A percentile compares a stretch with the other conserved stretches of the same genome.
These are phyloP conservation scores for Paraescarpia echinospica DNA, from an alignment of 1,140 invertebrate species.

Conservation along the genomic window DNA sequence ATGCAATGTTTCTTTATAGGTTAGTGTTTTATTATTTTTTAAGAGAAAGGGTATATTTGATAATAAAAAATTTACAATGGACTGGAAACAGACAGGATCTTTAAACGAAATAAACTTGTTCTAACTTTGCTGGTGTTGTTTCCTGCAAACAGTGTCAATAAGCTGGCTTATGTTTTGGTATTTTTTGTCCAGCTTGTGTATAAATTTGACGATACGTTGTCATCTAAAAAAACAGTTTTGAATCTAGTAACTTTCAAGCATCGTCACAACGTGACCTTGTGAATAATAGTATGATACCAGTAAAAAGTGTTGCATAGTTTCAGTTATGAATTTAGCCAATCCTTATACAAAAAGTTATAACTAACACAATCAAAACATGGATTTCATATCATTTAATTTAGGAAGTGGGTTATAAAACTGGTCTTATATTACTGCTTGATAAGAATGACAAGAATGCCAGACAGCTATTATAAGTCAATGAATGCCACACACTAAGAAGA, in stretches of 20 bases:
- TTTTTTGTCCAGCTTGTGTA: too few species aligned
- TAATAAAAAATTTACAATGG: too few species aligned
- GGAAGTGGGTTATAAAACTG: background rate
- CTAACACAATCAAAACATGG: background rate
- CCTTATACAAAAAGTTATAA: too few species aligned
- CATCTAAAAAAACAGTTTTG: background rate
- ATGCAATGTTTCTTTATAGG: too few species aligned
- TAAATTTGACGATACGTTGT: background rate
- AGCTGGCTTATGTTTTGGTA: too few species aligned
- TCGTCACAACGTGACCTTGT: background rate
- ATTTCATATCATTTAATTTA: background rate
- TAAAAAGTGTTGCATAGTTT: too few species aligned
- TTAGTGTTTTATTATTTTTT: too few species aligned
- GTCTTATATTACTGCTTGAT: background rate
- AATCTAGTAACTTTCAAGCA: background rate
- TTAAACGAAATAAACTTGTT: background rate
- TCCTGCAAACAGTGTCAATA: background rate
- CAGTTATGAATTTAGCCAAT: too few species aligned
- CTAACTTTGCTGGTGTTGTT: background rate
- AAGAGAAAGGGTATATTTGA: too few species aligned
- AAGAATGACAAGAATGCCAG: background rate
- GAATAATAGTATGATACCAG: background rate
- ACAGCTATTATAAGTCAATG: background rate
- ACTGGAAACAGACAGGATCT: too few species aligned
- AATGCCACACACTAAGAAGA: slow-evolving; percentile 1